Percentiles rank a stretch among this genome's conserved stretches.
Evolutionary conservation across 2,888 invertebrate species (phyloP).

Genomic region (Galerucella pusilla): DNA sequence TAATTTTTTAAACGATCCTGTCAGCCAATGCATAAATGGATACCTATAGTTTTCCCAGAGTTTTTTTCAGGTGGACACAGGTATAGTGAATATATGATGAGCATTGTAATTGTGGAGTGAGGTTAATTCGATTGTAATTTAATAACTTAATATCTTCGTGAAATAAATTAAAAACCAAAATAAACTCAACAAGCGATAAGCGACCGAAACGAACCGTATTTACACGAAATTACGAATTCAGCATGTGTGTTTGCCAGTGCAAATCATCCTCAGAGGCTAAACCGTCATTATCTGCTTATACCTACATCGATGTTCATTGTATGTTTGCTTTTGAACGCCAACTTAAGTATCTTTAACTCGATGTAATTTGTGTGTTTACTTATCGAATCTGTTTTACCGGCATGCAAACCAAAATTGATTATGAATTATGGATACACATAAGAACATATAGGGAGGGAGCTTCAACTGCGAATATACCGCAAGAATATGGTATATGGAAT

Average conservation of each 20-base stretch:
- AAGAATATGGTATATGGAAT: neutral
- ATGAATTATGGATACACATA: slow-evolving; percentile 41
- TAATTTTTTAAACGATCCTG: too few relatives aligned
- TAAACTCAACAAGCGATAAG: slow-evolving; percentile 45
- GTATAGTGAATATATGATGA: too few relatives aligned
- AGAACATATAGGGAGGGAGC: slow-evolving; percentile 7
- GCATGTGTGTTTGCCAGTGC: slow-evolving; percentile 57
- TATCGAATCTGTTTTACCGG: slow-evolving; percentile 46
- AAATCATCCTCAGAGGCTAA: slow-evolving; percentile 54
- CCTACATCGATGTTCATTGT: slow-evolving; percentile 54
- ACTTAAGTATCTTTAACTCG: slow-evolving; percentile 51
- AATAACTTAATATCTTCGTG: too few relatives aligned
- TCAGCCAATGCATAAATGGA: too few relatives aligned
- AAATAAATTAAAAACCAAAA: neutral
- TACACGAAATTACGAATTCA: slow-evolving; percentile 53
- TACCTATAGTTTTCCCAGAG: too few relatives aligned
- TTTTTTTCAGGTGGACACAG: too few relatives aligned
- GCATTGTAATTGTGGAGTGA: too few relatives aligned
- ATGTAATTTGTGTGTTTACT: slow-evolving; percentile 53
- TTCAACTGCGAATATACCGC: neutral
- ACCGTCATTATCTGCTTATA: slow-evolving; percentile 56
- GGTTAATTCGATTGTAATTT: too few relatives aligned
- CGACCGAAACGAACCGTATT: neutral
- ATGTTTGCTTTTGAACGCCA: slow-evolving; percentile 49
- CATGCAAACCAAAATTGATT: slow-evolving; percentile 50